Base-by-base conservation (phyloP, 2,888 invertebrate species). In the Noctua pronuba region DNA sequence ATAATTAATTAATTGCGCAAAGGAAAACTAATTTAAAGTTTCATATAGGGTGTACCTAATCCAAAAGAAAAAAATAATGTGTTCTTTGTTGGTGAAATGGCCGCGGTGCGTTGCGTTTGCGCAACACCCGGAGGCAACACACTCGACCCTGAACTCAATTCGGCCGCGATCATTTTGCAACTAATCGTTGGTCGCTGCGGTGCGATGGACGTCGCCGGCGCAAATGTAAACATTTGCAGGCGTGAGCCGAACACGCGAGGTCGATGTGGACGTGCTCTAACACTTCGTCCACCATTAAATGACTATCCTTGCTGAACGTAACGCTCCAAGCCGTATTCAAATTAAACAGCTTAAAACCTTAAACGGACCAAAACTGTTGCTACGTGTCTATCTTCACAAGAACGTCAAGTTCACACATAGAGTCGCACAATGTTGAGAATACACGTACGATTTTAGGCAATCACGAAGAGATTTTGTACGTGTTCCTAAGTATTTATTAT, bases 211-310 rank as follows among this genome's bases (percentile, higher is more conserved):
- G 92, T 92, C 92, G 92, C 92, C 94, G 94, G 94, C 92, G 93
- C 94, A 96, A 96, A 96, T 96, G 96, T 96, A 96, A 96, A 96
- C 96, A 96, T 96, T 96, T 94, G 95, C 96, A 96, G 95, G 95
- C 96, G 94, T 90, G 90, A 90, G 93, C 91, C 95, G 94, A 92
- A 89, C 93, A 88, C 91, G 85, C 96, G 95, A 96, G 96, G 96
- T 92, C 96, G 94, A 80, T 71, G 89, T 89, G 94, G 92, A 95
- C 96, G 96, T 96, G 96, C 91, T 90, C 90, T 92, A 91, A 91
- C 92, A 92, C 91, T 93, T 90, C 90, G 90, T 91, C 92, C 91
- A 87, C 90, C 86, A 88, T 87, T 85, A 86, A 86, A 87, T 89
- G 88, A 88, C 88, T 89, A 90, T 91, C 90, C 89, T 90, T 90